phyloP scores from a whole-genome alignment of 2,888 invertebrate genomes.

The Tupiocoris notatus region DNA sequence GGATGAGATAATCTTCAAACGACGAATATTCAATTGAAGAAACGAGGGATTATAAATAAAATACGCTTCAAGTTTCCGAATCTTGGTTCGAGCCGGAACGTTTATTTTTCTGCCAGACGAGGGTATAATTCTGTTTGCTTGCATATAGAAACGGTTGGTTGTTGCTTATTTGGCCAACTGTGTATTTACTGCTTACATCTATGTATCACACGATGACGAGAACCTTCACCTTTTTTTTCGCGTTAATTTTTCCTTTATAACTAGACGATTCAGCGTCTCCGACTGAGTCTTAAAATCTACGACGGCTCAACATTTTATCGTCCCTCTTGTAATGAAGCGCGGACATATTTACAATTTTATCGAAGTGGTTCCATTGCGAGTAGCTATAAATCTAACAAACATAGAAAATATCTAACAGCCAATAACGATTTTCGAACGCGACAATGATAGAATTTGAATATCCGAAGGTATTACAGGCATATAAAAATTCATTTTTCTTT shows the following conservation, averaged over 20 bases:
- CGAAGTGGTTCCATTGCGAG: background rate
- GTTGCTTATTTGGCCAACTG: background rate
- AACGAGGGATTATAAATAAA: no score
- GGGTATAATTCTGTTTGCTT: background rate
- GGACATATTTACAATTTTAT: constrained; percentile 11
- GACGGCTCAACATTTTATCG: background rate
- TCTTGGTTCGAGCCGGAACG: background rate
- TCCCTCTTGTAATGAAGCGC: background rate
- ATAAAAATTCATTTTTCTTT: constrained; percentile 11
- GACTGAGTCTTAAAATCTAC: background rate
- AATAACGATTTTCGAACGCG: background rate
- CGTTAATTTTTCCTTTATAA: background rate
- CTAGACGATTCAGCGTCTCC: background rate
- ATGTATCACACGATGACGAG: constrained; percentile 32
- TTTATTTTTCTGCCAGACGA: background rate
- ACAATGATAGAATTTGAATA: constrained; percentile 8
- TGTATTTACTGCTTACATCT: constrained; percentile 9
- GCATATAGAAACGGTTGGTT: constrained; percentile 10
- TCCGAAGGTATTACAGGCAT: constrained; percentile 16
- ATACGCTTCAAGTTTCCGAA: no score
- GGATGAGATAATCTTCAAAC: no score
- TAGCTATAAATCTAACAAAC: constrained; percentile 9
- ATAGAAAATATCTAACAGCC: background rate
- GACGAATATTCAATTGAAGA: no score
- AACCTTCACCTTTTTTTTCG: background rate